Base-by-base conservation (phyloP, 2,888 invertebrate genomes). In the Frankliniella fusca region DNA sequence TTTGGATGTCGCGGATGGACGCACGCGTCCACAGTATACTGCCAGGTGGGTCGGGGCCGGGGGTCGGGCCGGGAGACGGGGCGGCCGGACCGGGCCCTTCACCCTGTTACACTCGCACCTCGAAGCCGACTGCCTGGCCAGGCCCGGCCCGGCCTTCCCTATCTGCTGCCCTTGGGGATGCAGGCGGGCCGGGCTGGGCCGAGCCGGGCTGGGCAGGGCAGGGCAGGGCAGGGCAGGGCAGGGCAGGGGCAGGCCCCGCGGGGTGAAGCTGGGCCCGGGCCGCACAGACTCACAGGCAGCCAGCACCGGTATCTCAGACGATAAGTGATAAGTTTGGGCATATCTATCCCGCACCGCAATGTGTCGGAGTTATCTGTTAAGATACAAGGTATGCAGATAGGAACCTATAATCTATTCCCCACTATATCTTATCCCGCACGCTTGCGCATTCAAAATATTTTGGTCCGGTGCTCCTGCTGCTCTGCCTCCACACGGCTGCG, bases 381-480 rank as follows among this genome's bases (percentile, higher is more conserved):
- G 70, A 76, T 76, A 76, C 70, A 27, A 12, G 27, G 70, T 76
- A 76, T 76, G 70, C 70, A 76, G 70, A 76, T 76, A 76, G 70
- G 70, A n/a, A 76, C 70, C 70, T 76, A 76, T 76, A 76, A 76
- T 76, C 70, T 76, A 76, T 76, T 76, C 70, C 70, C 27, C 70
- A 76, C 70, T 76, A 27, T 76, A 76, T 76, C 70, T 76, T 76
- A 76, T 76, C 70, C 70, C 70, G 70, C 61, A 61, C 61, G 38
- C 20, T 54, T 5, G 15, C 54, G 27, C 70, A 76, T 76, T 76
- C 70, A 76, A 76, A 76, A 76, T 76, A 76, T 76, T 76, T 76
- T 76, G 70, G 27, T 27, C 70, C 70, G 70, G 70, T 76, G 70
- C 61, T 76, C 27, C 27, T 76, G 70, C 70, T 76, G 23, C 70